Percentiles rank a stretch among this genome's conserved stretches.
phyloP scores from a whole-genome alignment of 2,797 vertebrate genomes.

The Cyclopterus lumpus region DNA sequence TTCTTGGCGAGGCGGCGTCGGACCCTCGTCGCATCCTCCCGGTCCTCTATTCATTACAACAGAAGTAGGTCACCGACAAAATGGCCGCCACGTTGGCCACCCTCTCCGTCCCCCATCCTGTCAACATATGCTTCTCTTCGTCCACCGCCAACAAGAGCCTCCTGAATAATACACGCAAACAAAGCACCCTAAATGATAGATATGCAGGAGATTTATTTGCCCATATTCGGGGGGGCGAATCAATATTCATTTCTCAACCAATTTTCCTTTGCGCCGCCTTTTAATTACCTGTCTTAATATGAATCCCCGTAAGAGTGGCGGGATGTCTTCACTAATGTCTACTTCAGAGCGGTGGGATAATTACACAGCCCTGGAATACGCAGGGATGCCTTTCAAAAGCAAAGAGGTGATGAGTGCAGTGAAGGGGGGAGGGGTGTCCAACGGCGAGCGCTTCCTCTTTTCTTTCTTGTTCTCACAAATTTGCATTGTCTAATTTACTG shows the following conservation, averaged over 20 bases:
- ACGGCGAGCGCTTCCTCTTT: neutral
- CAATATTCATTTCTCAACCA: conserved; percentile 64
- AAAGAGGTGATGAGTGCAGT: conserved; percentile 27
- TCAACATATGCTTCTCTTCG: conserved; percentile 79
- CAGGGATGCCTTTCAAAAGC: conserved; percentile 55
- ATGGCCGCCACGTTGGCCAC: conserved; percentile 76
- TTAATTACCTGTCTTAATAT: conserved; percentile 82
- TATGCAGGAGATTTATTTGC: conserved; percentile 66
- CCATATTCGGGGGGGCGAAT: conserved; percentile 62
- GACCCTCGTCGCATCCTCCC: conserved; percentile 37
- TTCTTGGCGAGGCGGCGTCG: conserved; percentile 52
- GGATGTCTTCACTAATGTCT: conserved; percentile 77
- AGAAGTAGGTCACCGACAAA: conserved; percentile 82
- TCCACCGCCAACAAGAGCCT: conserved; percentile 70
- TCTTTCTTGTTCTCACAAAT: conserved; percentile 33
- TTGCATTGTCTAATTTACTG: conserved; percentile 63
- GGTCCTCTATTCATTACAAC: conserved; percentile 71
- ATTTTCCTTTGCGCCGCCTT: conserved; percentile 62
- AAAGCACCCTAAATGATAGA: conserved; percentile 70
- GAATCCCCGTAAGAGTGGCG: conserved; percentile 69
- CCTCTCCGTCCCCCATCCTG: conserved; percentile 66
- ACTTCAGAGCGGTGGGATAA: conserved; percentile 68
- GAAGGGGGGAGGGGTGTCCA: neutral
- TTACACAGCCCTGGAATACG: conserved; percentile 64
- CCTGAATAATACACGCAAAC: conserved; percentile 73